phyloP scores from a whole-genome alignment of 1,140 invertebrate genomes.

The Carposina sasakii region DNA sequence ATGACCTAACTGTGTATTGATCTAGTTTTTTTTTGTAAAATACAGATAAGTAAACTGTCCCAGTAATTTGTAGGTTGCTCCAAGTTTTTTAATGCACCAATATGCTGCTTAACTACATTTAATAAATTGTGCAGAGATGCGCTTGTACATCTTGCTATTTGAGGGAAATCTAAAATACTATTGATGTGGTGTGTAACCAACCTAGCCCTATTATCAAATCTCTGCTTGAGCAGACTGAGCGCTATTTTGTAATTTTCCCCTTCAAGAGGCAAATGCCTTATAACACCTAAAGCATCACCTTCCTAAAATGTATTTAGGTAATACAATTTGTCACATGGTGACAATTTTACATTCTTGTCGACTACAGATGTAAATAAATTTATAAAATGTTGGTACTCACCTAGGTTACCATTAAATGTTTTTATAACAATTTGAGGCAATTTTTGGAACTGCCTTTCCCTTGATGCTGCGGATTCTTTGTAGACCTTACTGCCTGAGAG shows the following conservation, averaged over 20 bases:
- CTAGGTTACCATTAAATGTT: neutral
- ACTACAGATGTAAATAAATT: constrained; percentile 11
- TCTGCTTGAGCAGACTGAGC: constrained; percentile 3
- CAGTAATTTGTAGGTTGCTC: neutral
- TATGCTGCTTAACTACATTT: constrained; percentile 2
- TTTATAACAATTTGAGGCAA: neutral
- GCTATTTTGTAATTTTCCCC: constrained; percentile 11
- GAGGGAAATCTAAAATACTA: constrained; percentile 6
- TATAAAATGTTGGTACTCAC: constrained; percentile 13
- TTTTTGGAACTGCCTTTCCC: too few relatives aligned
- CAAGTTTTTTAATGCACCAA: constrained; percentile 5
- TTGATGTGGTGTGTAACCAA: constrained; percentile 11
- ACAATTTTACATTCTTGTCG: constrained; percentile 7
- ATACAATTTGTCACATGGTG: constrained; percentile 13
- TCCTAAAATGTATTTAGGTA: constrained; percentile 7
- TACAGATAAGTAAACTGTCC: neutral
- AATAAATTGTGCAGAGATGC: neutral
- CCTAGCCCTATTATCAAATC: constrained; percentile 10
- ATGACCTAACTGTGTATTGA: neutral
- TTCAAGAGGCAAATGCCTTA: constrained; percentile 8
- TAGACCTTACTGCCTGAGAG: too few relatives aligned
- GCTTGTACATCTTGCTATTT: constrained; percentile 10
- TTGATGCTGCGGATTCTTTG: too few relatives aligned
- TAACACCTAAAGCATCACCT: constrained; percentile 4
- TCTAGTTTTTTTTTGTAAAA: neutral